These are phyloP conservation scores for Syrrhaptes paradoxus DNA, from an alignment of 2,113 vertebrate genomes.

Conservation along the genomic window DNA sequence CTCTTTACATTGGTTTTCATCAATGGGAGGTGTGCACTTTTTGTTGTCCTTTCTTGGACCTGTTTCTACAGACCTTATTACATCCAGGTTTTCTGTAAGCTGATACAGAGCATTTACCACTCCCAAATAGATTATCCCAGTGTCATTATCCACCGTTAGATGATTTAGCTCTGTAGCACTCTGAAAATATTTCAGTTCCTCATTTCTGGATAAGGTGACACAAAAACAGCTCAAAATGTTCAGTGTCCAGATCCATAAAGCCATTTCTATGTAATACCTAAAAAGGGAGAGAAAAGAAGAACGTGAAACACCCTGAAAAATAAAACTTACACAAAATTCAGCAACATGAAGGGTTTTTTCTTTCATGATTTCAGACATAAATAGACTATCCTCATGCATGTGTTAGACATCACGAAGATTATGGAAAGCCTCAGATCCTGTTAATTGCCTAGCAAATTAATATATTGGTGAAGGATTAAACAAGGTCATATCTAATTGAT, in stretches of 20 bases:
- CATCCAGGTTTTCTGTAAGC: conserved; percentile 74
- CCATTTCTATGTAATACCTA: conserved; percentile 73
- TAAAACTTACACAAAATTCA: neutral
- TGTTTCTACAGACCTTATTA: conserved; percentile 59
- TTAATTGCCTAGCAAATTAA: neutral
- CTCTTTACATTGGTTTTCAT: conserved; percentile 80
- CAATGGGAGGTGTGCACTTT: conserved; percentile 91
- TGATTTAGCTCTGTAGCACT: conserved; percentile 86
- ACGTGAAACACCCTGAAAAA: neutral
- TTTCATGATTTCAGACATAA: neutral
- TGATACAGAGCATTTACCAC: conserved; percentile 90
- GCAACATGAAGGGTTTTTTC: neutral
- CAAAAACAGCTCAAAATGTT: conserved; percentile 61
- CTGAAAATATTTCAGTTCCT: conserved; percentile 59
- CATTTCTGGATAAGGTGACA: conserved; percentile 31
- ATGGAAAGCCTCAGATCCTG: neutral
- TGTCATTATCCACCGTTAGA: conserved; percentile 78
- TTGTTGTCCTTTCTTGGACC: conserved; percentile 85
- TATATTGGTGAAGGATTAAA: neutral
- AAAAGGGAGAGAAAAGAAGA: neutral
- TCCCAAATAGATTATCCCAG: conserved; percentile 87
- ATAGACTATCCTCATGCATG: neutral
- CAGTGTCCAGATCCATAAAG: conserved; percentile 68
- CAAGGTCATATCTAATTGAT: neutral
- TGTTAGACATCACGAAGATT: neutral